phyloP scores from a whole-genome alignment of 2,888 invertebrate genomes.

The Mimas tiliae region DNA sequence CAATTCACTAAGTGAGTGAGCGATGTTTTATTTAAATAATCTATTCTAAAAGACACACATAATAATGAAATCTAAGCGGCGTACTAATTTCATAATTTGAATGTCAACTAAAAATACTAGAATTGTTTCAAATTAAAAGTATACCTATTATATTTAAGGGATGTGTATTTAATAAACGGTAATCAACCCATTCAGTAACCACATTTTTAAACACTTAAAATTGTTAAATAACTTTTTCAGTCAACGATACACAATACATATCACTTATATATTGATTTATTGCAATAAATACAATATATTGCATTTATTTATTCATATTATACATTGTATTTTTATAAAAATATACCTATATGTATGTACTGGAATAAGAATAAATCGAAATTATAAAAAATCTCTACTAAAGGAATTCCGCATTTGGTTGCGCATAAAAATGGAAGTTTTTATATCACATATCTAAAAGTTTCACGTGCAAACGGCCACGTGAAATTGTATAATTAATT shows the following conservation, averaged over 20 bases:
- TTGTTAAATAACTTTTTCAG: conserved; percentile 46
- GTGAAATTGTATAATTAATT: conserved; percentile 8
- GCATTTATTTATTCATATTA: conserved; percentile 5
- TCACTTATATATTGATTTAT: conserved; percentile 38
- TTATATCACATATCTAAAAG: background rate
- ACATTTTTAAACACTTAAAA: conserved; percentile 20
- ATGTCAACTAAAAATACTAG: no score
- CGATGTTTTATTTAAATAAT: no score
- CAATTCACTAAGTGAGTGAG: no score
- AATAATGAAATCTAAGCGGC: no score
- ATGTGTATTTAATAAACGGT: background rate
- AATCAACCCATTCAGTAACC: conserved; percentile 24
- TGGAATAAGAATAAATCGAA: background rate
- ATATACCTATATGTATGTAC: background rate
- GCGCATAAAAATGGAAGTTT: conserved; percentile 3
- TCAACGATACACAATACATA: conserved; percentile 45
- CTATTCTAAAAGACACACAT: no score
- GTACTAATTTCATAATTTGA: no score
- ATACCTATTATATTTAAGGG: background rate
- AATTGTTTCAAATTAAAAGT: no score
- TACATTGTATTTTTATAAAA: conserved; percentile 11
- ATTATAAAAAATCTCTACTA: background rate
- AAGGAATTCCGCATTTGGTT: conserved; percentile 6
- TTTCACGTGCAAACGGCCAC: background rate
- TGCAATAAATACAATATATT: conserved; percentile 4